These are phyloP conservation scores for Zaprionus gabonicus DNA, from an alignment of 1,140 invertebrate species.

Conservation along the genomic window DNA sequence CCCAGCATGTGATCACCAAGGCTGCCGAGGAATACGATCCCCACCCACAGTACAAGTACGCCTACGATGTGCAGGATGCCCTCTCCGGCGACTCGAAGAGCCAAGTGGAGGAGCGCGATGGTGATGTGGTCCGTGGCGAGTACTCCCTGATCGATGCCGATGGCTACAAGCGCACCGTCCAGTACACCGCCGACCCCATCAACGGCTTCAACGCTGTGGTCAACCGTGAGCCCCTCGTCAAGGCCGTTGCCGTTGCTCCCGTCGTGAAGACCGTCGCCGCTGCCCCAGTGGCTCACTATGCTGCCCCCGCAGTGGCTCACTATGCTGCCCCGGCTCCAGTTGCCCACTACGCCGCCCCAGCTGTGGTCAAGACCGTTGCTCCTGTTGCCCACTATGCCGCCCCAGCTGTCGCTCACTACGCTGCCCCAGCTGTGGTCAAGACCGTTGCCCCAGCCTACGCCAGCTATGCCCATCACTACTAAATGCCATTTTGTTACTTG, in stretches of 20 bases:
- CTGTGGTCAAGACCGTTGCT: slow-evolving; percentile 36
- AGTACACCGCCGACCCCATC: slow-evolving; percentile 83
- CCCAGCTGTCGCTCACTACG: slow-evolving; percentile 48
- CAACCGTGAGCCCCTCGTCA: slow-evolving; percentile 70
- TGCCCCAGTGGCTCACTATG: slow-evolving; percentile 55
- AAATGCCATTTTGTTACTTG: slow-evolving; percentile 58
- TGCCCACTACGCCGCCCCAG: slow-evolving; percentile 54
- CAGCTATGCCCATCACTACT: slow-evolving; percentile 48
- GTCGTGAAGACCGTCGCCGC: slow-evolving; percentile 41
- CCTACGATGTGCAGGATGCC: slow-evolving; percentile 89
- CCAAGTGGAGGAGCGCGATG: slow-evolving; percentile 86
- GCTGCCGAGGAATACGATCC: slow-evolving; percentile 71
- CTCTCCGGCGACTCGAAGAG: slow-evolving; percentile 89
- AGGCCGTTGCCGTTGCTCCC: slow-evolving; percentile 61
- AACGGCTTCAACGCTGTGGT: slow-evolving; percentile 84
- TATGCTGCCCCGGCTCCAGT: slow-evolving; percentile 58
- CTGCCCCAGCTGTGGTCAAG: slow-evolving; percentile 25
- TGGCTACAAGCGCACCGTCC: slow-evolving; percentile 85
- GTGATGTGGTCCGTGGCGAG: slow-evolving; percentile 87
- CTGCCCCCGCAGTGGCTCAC: slow-evolving; percentile 51
- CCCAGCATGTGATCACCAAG: slow-evolving; percentile 68
- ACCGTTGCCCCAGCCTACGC: slow-evolving; percentile 47
- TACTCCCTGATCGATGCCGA: slow-evolving; percentile 88
- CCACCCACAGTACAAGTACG: slow-evolving; percentile 86
- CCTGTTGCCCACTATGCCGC: slow-evolving; percentile 47